Base-by-base conservation (phyloP, 2,797 vertebrate species). In the Esox lucius region DNA sequence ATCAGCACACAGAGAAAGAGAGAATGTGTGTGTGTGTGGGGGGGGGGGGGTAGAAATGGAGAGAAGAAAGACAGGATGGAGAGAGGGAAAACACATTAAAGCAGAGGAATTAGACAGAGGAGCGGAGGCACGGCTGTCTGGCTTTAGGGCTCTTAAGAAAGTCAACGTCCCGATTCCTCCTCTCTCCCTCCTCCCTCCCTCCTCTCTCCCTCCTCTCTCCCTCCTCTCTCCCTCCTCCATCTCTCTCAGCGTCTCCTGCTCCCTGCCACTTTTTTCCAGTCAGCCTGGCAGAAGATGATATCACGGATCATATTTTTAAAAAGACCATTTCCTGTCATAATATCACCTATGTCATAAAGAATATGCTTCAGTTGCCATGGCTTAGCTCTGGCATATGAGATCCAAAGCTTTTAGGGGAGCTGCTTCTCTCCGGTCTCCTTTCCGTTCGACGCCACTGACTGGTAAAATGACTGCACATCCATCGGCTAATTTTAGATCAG, bases 231-330 rank as follows among this genome's bases (percentile, higher is more conserved):
- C n/a, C 19, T 16, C 53, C 19, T 59, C 53, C n/a, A 19, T 59
- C 1, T 59, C n/a, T 49, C 16, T 49, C 16, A 6, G 39, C 39
- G 39, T 42, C 9, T 71, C 80, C 39, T 39, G 9, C 81, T 79
- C 42, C 53, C 64, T 72, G 68, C 68, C 62, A 80, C 78, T 72
- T 68, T 74, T 67, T 86, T 77, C 75, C 81, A 81, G 79, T 81
- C 86, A 85, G 78, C 82, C 76, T 81, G 46, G 74, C 84, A 87
- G 79, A 91, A 92, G 84, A 88, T 76, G 90, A 93, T 90, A 90
- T 78, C 89, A 89, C 90, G 88, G 91, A 92, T 93, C 90, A 88
- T 91, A 68, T 89, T 89, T 83, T 90, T 89, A 84, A 91, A 87
- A 88, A 82, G 72, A 69, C 65, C 81, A 83, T 76, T 90, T 87